phyloP scores from a whole-genome alignment of 2,113 vertebrate species.

The Anolis carolinensis region DNA sequence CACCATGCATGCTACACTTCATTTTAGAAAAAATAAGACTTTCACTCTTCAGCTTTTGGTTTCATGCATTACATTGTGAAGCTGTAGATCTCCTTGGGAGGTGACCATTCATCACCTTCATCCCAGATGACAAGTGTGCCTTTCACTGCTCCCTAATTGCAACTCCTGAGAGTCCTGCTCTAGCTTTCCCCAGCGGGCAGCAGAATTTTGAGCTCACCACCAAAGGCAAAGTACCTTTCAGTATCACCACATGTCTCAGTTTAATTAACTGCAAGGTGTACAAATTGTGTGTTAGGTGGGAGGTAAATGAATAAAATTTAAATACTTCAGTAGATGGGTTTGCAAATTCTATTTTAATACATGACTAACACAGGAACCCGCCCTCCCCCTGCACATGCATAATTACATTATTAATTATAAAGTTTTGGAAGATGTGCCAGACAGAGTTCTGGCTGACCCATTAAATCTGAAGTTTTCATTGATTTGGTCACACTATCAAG shows the following conservation, averaged over 20 bases:
- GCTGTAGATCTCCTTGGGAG: slow-evolving; percentile 1
- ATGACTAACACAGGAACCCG: slow-evolving; percentile 72
- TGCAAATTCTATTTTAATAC: slow-evolving; percentile 74
- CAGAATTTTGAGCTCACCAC: not conserved
- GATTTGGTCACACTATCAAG: slow-evolving; percentile 20
- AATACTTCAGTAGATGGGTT: slow-evolving; percentile 76
- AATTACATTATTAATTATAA: slow-evolving; percentile 78
- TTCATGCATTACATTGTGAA: slow-evolving; percentile 17
- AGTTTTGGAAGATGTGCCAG: slow-evolving; percentile 71
- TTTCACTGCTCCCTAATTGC: slow-evolving; percentile 36
- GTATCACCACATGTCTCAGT: slow-evolving; percentile 41
- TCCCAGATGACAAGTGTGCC: slow-evolving; percentile 4
- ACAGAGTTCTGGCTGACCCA: slow-evolving; percentile 56
- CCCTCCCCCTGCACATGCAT: slow-evolving; percentile 46
- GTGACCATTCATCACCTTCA: not conserved
- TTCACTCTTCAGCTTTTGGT: no score
- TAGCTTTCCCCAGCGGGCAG: slow-evolving; percentile 20
- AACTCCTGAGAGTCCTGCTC: slow-evolving; percentile 12
- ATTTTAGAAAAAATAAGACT: no score
- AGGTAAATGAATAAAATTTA: slow-evolving; percentile 49
- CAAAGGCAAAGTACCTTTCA: slow-evolving; percentile 36
- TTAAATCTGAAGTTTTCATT: slow-evolving; percentile 69
- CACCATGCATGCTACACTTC: not conserved
- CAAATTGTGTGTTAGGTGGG: slow-evolving; percentile 42
- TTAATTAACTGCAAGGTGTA: slow-evolving; percentile 58